Percentiles rank a stretch among this genome's conserved stretches.
phyloP scores from a whole-genome alignment of 2,888 invertebrate genomes.

The Latrodectus hesperus region DNA sequence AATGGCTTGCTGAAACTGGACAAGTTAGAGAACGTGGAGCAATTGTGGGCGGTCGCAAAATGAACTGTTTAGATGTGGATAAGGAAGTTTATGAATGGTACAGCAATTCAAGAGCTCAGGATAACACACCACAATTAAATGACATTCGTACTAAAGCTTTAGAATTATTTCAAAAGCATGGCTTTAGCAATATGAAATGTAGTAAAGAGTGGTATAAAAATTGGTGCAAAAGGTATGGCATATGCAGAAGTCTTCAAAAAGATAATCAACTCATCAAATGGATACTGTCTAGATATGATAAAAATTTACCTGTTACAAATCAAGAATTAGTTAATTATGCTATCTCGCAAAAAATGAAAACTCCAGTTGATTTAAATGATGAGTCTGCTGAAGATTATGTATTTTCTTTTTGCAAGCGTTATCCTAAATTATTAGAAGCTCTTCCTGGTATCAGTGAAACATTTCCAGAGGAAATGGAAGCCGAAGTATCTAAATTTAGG shows the following conservation, averaged over 20 bases:
- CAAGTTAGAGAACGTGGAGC: conserved; percentile 56
- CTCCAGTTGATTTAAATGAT: conserved; percentile 25
- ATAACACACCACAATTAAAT: conserved; percentile 43
- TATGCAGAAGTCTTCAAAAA: conserved; percentile 48
- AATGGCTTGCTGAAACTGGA: conserved; percentile 63
- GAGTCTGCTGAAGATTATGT: conserved; percentile 45
- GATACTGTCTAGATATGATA: conserved; percentile 60
- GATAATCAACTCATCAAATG: conserved; percentile 59
- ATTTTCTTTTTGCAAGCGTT: conserved; percentile 49
- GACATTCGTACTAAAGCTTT: conserved; percentile 64
- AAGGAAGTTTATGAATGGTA: conserved; percentile 66
- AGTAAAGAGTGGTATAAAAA: conserved; percentile 63
- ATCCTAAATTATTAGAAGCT: conserved; percentile 50
- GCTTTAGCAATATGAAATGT: conserved; percentile 64
- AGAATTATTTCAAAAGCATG: conserved; percentile 66
- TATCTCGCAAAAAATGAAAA: conserved; percentile 52
- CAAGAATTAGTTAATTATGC: conserved; percentile 58
- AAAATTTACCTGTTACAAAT: conserved; percentile 58
- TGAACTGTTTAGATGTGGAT: conserved; percentile 63
- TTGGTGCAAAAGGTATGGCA: conserved; percentile 66
- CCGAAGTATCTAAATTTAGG: conserved; percentile 50
- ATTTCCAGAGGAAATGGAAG: conserved; percentile 65
- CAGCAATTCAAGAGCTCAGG: conserved; percentile 29
- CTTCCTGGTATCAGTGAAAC: conserved; percentile 58
- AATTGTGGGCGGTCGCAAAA: conserved; percentile 38